Evolutionary conservation across 1,140 invertebrate species (phyloP).

Genomic region (Calephelis nemesis): DNA sequence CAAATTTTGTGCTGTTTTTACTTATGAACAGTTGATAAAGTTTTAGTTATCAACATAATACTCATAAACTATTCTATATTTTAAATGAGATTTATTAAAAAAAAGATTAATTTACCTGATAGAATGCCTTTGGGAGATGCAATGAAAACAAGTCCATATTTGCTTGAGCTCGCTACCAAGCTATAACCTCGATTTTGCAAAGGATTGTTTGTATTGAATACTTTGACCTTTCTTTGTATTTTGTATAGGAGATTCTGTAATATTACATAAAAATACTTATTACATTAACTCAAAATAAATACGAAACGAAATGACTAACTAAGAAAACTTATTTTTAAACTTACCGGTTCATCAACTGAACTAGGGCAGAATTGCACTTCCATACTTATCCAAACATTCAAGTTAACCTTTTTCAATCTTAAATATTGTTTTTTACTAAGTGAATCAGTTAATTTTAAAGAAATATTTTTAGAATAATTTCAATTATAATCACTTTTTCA

Average conservation of each 20-base stretch:
- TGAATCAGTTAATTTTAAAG: too few species aligned
- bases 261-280: background rate
- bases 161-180: slow-evolving; percentile 54
- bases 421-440: too few species aligned
- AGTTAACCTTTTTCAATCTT: too few species aligned
- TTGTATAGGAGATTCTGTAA: slow-evolving; percentile 62
- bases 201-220: slow-evolving; percentile 54
- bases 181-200: slow-evolving; percentile 64
- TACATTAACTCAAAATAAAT: background rate
- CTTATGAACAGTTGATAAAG: too few species aligned
- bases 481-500: too few species aligned
- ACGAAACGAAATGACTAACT: background rate
- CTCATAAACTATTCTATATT: too few species aligned
- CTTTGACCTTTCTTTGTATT: slow-evolving; percentile 68
- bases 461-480: too few species aligned
- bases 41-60: too few species aligned
- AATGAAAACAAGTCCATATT: slow-evolving; percentile 66
- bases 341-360: slow-evolving; percentile 63
- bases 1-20: too few species aligned
- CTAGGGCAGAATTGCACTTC: slow-evolving; percentile 57
- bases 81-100: too few species aligned
- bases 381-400: slow-evolving; percentile 35
- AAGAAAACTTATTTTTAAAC: background rate
- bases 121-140: slow-evolving; percentile 54
- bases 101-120: slow-evolving; percentile 43